Evolutionary conservation across 2,797 vertebrate species (phyloP).

Genomic region (Acipenser ruthenus): DNA sequence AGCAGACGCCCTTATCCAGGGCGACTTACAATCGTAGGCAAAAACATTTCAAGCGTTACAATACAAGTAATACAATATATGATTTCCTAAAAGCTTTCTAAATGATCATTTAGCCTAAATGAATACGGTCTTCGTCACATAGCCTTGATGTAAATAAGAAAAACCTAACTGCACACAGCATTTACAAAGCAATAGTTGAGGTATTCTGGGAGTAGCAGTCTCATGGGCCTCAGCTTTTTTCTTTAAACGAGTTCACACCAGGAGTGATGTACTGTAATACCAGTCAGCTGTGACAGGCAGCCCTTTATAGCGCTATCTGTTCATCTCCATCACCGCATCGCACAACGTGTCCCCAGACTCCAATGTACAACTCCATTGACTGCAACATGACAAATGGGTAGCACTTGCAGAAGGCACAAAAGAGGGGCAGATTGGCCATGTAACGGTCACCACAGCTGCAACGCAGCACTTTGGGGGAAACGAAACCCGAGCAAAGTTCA

Average conservation of each 20-base stretch:
- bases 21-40: no score
- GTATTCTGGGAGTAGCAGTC: constrained; percentile 63
- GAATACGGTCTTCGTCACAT: no score
- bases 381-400: constrained; percentile 80
- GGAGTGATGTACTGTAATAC: constrained; percentile 51
- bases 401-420: constrained; percentile 55
- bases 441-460: constrained; percentile 83
- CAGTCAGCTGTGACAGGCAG: constrained; percentile 50
- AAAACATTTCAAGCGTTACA: no score
- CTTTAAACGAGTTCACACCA: constrained; percentile 65
- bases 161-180: background rate
- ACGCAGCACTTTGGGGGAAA: constrained; percentile 66
- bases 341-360: constrained; percentile 73
- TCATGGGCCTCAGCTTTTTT: constrained; percentile 39
- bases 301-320: constrained; percentile 61
- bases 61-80: no score
- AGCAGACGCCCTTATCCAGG: no score
- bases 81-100: no score
- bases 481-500: constrained; percentile 64
- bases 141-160: background rate
- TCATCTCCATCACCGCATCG: constrained; percentile 51
- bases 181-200: constrained; percentile 24
- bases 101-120: no score
- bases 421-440: constrained; percentile 55
- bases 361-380: constrained; percentile 85